phyloP scores from a whole-genome alignment of 53 echinoderm and acorn worm genomes.

The Hippasteria phrygiana region DNA sequence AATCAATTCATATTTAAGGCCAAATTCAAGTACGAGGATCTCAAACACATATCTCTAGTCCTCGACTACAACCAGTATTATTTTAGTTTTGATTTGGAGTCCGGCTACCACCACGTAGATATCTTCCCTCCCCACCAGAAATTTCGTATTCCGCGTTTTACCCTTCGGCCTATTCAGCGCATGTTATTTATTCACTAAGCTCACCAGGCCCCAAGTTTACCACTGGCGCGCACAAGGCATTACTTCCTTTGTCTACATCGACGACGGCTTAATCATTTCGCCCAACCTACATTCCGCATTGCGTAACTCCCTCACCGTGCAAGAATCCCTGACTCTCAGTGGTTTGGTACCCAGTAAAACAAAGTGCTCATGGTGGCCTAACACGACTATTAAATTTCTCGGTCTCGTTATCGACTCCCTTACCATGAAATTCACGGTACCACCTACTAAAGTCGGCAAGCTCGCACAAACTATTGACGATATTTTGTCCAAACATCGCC shows the following conservation, averaged over 20 bases:
- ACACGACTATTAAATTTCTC: neutral
- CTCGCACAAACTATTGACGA: neutral
- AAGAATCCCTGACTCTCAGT: neutral
- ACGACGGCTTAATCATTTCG: no score
- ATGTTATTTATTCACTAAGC: conserved; percentile 50
- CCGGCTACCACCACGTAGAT: no score
- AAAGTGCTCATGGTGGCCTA: conserved; percentile 54
- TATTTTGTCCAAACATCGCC: neutral
- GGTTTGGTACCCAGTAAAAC: conserved; percentile 56
- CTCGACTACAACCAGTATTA: neutral
- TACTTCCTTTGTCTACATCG: conserved; percentile 47
- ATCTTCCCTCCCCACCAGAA: no score
- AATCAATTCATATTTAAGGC: neutral
- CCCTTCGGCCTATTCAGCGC: no score
- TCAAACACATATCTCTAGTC: no score
- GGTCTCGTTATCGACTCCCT: neutral
- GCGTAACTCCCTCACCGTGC: neutral
- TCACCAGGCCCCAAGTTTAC: conserved; percentile 44
- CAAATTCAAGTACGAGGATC: conserved; percentile 23
- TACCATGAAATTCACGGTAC: neutral
- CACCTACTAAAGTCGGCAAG: conserved; percentile 10
- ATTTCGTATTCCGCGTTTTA: no score
- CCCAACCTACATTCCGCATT: neutral
- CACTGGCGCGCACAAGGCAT: conserved; percentile 62
- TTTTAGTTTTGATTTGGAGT: conserved; percentile 17